These are phyloP conservation scores for Halocaridina rubra DNA, from an alignment of 2,888 invertebrate species.

Conservation along the genomic window DNA sequence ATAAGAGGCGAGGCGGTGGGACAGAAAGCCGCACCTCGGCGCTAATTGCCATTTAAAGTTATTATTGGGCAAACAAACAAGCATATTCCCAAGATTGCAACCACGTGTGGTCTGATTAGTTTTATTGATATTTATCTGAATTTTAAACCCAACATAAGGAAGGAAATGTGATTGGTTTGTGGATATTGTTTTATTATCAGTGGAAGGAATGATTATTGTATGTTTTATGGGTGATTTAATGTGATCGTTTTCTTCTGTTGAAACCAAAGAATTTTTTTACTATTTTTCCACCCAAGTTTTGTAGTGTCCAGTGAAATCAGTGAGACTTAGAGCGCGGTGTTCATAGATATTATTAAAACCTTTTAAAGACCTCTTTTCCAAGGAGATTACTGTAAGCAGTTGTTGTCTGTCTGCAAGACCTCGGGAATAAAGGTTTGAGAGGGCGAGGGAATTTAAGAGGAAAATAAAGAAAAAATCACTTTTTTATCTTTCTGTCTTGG, in stretches of 20 bases:
- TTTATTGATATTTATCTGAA: too few relatives aligned
- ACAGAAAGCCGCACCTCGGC: slow-evolving; percentile 39
- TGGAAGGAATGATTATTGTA: too few relatives aligned
- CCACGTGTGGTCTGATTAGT: background rate
- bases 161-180: background rate
- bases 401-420: background rate
- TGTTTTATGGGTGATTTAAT: too few relatives aligned
- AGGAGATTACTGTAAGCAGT: too few relatives aligned
- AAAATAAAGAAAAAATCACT: background rate
- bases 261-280: too few relatives aligned
- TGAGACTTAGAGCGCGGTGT: background rate
- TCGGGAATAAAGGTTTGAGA: too few relatives aligned
- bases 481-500: background rate
- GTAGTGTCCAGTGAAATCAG: too few relatives aligned
- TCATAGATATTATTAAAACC: background rate
- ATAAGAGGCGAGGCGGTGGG: slow-evolving; percentile 32
- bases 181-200: too few relatives aligned
- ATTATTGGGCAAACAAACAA: background rate
- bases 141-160: background rate
- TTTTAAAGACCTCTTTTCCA: too few relatives aligned
- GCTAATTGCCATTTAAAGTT: slow-evolving; percentile 17
- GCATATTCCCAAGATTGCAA: too few relatives aligned
- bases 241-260: too few relatives aligned
- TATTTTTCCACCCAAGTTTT: too few relatives aligned
- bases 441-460: background rate